These are phyloP conservation scores for Drosophila kohkoa DNA, from an alignment of 1,140 invertebrate species.

Conservation along the genomic window DNA sequence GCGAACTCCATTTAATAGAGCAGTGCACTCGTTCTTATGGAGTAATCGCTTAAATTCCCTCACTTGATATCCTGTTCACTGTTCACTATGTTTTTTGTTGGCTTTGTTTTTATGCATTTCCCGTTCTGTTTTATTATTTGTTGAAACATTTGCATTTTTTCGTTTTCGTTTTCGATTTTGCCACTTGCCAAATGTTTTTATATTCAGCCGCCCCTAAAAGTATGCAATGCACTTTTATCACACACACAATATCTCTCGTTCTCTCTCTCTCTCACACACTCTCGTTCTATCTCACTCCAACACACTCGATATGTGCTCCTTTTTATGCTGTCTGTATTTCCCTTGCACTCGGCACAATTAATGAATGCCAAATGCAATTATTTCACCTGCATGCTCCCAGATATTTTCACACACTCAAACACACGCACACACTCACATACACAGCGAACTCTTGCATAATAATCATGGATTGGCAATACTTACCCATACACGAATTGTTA, in stretches of 20 bases:
- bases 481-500: constrained; percentile 27
- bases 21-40: not conserved
- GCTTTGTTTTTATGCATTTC: not conserved
- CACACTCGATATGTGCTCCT: not conserved
- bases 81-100: not conserved
- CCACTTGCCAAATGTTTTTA: constrained; percentile 48
- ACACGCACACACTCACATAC: constrained; percentile 21
- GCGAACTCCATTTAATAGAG: constrained; percentile 27
- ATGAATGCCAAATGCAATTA: constrained; percentile 79
- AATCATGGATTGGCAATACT: constrained; percentile 8
- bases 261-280: not conserved
- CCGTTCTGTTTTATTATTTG: constrained; percentile 9
- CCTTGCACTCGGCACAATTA: constrained; percentile 58
- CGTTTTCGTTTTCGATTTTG: constrained; percentile 16
- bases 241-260: not conserved
- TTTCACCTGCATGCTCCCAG: constrained; percentile 66
- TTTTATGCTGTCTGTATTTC: constrained; percentile 3
- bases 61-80: constrained; percentile 8
- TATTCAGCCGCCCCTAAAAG: constrained; percentile 45
- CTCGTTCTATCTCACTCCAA: not conserved
- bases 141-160: constrained; percentile 40
- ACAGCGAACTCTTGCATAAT: not conserved
- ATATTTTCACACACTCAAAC: not conserved
- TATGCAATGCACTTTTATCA: constrained; percentile 64
- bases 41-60: constrained; percentile 20